These are phyloP conservation scores for Crambe crambe DNA, from an alignment of 37 sponge, comb jelly and placozoan genomes.

Conservation along the genomic window DNA sequence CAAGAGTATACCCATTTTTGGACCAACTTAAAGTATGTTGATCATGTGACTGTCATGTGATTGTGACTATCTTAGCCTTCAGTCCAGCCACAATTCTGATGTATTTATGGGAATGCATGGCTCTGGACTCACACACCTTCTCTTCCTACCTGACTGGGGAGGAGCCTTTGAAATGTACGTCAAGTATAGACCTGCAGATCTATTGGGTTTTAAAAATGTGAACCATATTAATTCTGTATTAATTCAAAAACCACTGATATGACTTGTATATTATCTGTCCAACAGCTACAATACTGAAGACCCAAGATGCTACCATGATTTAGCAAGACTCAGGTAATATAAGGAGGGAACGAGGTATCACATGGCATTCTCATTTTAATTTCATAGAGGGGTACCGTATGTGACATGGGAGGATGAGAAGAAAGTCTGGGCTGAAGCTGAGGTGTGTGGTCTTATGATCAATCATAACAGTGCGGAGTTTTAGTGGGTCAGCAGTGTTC, in stretches of 20 bases:
- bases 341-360: too few relatives aligned
- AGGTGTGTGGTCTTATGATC: constrained; percentile 22
- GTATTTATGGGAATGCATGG: constrained; percentile 95
- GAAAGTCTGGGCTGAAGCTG: constrained; percentile 56
- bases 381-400: constrained; percentile 77
- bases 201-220: not conserved
- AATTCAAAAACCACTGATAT: not conserved
- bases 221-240: not conserved
- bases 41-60: not conserved
- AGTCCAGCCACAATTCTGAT: constrained; percentile 83
- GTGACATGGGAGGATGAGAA: constrained; percentile 80
- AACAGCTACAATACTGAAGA: constrained; percentile 84
- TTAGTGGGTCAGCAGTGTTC: too few relatives aligned
- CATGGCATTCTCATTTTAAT: too few relatives aligned
- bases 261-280: not conserved
- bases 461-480: too few relatives aligned
- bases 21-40: constrained; percentile 61
- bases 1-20: constrained; percentile 55
- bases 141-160: constrained; percentile 95
- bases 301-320: constrained; percentile 83
- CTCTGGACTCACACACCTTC: constrained; percentile 85
- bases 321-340: constrained; percentile 75
- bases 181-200: not conserved
- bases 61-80: not conserved
- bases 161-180: constrained; percentile 86